Evolutionary conservation across 2,113 vertebrate genomes (phyloP).

Genomic region (Perca flavescens): DNA sequence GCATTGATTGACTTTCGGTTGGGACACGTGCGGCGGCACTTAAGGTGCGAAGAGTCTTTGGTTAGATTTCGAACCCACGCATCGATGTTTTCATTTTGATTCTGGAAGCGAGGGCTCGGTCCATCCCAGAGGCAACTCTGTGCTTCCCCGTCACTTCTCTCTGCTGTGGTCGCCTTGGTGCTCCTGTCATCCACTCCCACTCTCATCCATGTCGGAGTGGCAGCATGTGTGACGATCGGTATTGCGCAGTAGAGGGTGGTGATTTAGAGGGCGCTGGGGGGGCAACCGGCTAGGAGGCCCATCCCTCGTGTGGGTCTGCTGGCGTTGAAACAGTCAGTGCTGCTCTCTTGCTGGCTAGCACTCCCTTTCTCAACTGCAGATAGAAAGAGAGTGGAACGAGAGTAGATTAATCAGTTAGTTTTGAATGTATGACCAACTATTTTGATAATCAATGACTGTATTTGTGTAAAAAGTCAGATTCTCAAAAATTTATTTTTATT

Average conservation of each 20-base stretch:
- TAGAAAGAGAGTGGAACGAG: conserved; percentile 9
- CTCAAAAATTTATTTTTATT: too few species aligned
- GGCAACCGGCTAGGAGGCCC: conserved; percentile 76
- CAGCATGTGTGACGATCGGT: neutral
- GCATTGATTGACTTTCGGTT: conserved; percentile 61
- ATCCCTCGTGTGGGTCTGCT: conserved; percentile 70
- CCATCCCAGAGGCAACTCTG: neutral
- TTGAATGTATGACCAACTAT: too few species aligned
- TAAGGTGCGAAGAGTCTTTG: conserved; percentile 1
- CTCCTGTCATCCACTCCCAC: conserved; percentile 48
- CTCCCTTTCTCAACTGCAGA: conserved; percentile 54
- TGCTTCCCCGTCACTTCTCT: neutral
- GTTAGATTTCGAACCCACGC: conserved; percentile 5
- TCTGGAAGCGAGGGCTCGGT: neutral
- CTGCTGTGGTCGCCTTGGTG: conserved; percentile 5
- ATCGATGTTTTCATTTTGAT: conserved; percentile 2
- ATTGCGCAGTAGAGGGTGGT: neutral
- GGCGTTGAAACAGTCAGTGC: conserved; percentile 9
- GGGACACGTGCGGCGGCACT: conserved; percentile 9
- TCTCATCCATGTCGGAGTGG: conserved; percentile 44
- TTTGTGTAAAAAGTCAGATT: too few species aligned
- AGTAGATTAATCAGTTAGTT: too few species aligned
- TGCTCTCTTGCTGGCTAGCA: conserved; percentile 22
- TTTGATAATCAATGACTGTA: too few species aligned
- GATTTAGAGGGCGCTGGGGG: neutral